A percentile compares a stretch with the other conserved stretches of the same genome.
phyloP scores from a whole-genome alignment of 2,113 vertebrate species.

The Scopus umbretta region DNA sequence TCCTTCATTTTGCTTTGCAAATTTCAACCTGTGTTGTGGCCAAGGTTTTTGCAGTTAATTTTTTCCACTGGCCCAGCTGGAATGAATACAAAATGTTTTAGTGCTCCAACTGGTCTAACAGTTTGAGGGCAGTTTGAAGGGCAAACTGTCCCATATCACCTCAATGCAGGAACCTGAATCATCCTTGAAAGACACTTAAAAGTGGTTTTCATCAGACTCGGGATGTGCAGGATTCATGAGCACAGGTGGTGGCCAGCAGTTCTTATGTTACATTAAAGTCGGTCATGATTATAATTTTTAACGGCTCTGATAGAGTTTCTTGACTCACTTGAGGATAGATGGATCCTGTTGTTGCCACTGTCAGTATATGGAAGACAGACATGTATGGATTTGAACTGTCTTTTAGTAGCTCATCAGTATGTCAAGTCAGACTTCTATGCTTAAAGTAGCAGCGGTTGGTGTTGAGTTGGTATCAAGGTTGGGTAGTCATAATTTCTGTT shows the following conservation, averaged over 20 bases:
- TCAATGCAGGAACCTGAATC: background rate
- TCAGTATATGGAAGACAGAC: background rate
- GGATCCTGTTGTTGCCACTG: background rate
- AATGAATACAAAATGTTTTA: background rate
- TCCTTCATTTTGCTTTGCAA: background rate
- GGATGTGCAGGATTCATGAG: background rate
- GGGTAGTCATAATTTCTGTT: background rate
- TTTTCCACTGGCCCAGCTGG: background rate
- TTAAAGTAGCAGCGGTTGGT: background rate
- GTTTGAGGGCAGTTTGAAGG: background rate
- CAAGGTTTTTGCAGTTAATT: background rate
- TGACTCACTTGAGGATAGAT: background rate
- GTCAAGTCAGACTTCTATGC: background rate
- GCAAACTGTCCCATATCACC: background rate
- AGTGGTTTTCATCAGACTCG: rapidly evolving
- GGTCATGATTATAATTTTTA: background rate
- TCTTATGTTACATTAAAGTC: background rate
- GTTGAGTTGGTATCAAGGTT: background rate
- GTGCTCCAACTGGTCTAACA: background rate
- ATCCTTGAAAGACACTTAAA: background rate
- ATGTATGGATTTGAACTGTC: background rate
- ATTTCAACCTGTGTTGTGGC: background rate
- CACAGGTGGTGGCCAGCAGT: background rate
- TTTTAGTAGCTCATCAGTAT: background rate
- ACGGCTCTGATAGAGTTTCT: background rate